Evolutionary conservation across 2,888 invertebrate species (phyloP), one percentile per base, ranked within the genome.

Genomic region (Plutella xylostella): DNA sequence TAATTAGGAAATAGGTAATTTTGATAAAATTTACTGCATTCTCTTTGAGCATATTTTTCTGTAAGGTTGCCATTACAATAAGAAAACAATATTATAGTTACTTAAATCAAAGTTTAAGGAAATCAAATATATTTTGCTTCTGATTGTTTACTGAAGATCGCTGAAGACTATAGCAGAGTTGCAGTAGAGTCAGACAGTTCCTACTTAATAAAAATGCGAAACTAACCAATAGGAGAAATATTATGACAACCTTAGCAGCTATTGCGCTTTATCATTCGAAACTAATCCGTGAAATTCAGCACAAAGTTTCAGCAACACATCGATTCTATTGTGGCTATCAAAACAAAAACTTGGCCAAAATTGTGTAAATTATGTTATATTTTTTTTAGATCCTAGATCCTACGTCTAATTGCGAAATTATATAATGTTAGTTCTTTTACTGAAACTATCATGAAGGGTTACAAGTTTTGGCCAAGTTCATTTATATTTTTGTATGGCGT

Each of bases 61-160:
- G 65, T 74, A 76, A 78, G 74, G 72, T 68, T 78, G 77, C 72
- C 76, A 77, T 72, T 64, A 68, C 61, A 69, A 62, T 51, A 50
- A 12, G 22, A 7, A 15, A 17, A 14, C 11, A 22, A 39, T 9
- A 22, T 15, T 14, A 39, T 15, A 17, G 17, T 2, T 21, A 18
- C 14, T 14, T 25, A 5, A 37, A 37, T 37, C 7, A 20, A 12
- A 20, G 5, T 11, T 17, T 11, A 34, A 34, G 11, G 15, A 34
- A n/a, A 9, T 34, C 14, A 17, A 34, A 9, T 17, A 15, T 34
- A 34, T 34, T 11, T 34, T 12, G 9, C 12, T 30, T 30, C 30
- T 30, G n/a, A 30, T 4, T n/a, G 14, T n/a, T 12, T 28, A 28
- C 3, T 30, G 14, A 30, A 30, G 33, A 9, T 15, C 14, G 33